Evolutionary conservation across 2,888 invertebrate genomes (phyloP).

Genomic region (Hirtodrosophila cameraria): DNA sequence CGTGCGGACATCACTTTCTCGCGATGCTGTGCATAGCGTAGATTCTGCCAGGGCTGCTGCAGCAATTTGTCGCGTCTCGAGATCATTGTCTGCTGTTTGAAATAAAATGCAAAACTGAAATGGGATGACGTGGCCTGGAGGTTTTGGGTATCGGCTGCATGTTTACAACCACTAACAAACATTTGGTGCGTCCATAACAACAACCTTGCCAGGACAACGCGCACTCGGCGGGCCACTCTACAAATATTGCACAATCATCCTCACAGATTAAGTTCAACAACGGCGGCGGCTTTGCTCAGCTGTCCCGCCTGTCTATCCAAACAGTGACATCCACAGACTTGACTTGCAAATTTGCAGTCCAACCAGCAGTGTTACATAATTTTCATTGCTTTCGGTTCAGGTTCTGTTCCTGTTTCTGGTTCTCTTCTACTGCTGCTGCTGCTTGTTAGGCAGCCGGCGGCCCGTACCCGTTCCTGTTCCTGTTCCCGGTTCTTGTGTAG

Average conservation of each 20-base stretch:
- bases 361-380: constrained; percentile 72
- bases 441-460: constrained; percentile 64
- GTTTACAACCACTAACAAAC: constrained; percentile 69
- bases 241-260: constrained; percentile 73
- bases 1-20: constrained; percentile 88
- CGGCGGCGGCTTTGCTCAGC: constrained; percentile 72
- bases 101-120: constrained; percentile 16
- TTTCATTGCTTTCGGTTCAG: constrained; percentile 47
- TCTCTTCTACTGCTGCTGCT: constrained; percentile 25
- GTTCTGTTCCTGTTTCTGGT: constrained; percentile 19
- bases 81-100: constrained; percentile 85
- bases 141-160: constrained; percentile 22
- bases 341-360: constrained; percentile 75
- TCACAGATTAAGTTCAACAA: constrained; percentile 70
- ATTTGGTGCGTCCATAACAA: constrained; percentile 68
- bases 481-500: constrained; percentile 54
- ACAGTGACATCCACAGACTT: constrained; percentile 71
- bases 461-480: constrained; percentile 35
- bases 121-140: neutral
- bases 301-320: constrained; percentile 72
- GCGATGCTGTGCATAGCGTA: constrained; percentile 89
- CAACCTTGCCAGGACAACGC: constrained; percentile 75
- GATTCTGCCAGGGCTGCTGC: constrained; percentile 89
- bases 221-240: constrained; percentile 46
- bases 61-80: constrained; percentile 89